These are phyloP conservation scores for Acanthacorydalis orientalis DNA, from an alignment of 2,888 invertebrate species.

Conservation along the genomic window DNA sequence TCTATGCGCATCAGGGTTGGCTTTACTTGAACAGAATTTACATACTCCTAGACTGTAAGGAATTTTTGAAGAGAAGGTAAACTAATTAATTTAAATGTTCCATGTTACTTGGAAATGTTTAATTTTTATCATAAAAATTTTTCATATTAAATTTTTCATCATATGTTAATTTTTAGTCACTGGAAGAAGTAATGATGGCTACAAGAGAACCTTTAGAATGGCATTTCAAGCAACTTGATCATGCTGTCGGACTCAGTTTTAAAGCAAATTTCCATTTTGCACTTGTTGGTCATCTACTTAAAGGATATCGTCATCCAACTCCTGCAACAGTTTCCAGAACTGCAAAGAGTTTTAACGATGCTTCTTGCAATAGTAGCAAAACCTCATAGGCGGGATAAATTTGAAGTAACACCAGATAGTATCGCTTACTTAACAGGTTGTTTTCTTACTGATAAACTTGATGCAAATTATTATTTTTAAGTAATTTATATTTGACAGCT, in stretches of 20 bases:
- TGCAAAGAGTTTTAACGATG: constrained; percentile 73
- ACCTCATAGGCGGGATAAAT: constrained; percentile 72
- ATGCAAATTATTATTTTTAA: background rate
- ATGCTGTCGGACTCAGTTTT: constrained; percentile 90
- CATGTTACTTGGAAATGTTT: background rate
- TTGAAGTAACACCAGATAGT: constrained; percentile 82
- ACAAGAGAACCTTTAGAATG: constrained; percentile 89
- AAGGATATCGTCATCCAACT: constrained; percentile 84
- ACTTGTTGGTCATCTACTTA: constrained; percentile 88
- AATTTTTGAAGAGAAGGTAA: constrained; percentile 73
- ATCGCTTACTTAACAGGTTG: constrained; percentile 78
- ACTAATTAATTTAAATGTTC: constrained; percentile 13
- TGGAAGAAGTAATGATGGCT: constrained; percentile 85
- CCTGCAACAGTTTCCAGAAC: constrained; percentile 86
- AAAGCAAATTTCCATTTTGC: constrained; percentile 96
- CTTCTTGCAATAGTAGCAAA: constrained; percentile 78
- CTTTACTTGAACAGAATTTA: constrained; percentile 87
- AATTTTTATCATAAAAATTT: constrained; percentile 3
- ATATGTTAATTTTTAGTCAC: constrained; percentile 29
- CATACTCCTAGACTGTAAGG: constrained; percentile 91
- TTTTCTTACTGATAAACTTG: background rate
- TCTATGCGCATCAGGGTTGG: constrained; percentile 85
- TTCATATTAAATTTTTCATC: too few species aligned
- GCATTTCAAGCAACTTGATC: constrained; percentile 96
- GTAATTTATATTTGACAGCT: constrained; percentile 33